A percentile compares a stretch with the other conserved stretches of the same genome.
These are phyloP conservation scores for Heliothis virescens DNA, from an alignment of 1,140 invertebrate species.

Conservation along the genomic window DNA sequence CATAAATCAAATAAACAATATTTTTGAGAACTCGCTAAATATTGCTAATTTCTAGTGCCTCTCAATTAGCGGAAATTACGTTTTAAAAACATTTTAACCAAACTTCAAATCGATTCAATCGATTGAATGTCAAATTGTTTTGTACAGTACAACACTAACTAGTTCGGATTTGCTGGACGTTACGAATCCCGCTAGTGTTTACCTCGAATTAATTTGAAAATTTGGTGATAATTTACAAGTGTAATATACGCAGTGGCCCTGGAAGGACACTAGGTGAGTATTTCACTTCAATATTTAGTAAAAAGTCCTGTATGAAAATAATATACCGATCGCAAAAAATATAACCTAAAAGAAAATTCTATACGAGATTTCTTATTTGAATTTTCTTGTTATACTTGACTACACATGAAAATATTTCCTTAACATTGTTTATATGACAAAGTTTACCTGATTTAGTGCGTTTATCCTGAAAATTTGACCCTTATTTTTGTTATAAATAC, in stretches of 20 bases:
- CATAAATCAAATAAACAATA: neutral
- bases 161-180: conserved; percentile 67
- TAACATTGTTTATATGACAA: neutral
- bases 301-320: neutral
- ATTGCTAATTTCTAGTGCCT: neutral
- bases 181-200: conserved; percentile 75
- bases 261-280: conserved; percentile 65
- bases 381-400: conserved; percentile 8
- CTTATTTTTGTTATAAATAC: conserved; percentile 36
- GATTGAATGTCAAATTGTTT: conserved; percentile 42
- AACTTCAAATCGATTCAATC: conserved; percentile 52
- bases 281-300: conserved; percentile 31
- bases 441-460: neutral
- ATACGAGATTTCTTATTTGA: conserved; percentile 14
- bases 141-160: conserved; percentile 57
- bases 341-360: conserved; percentile 66
- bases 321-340: conserved; percentile 35
- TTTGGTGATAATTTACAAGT: conserved; percentile 82
- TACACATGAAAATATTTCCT: neutral
- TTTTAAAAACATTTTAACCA: neutral
- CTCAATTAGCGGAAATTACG: neutral
- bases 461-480: neutral
- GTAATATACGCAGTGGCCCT: conserved; percentile 63
- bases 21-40: neutral
- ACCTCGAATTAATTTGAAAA: conserved; percentile 76